Conservation (phyloP, 37 sponge, comb jelly and placozoan genomes). For the Geodia barretti region DNA sequence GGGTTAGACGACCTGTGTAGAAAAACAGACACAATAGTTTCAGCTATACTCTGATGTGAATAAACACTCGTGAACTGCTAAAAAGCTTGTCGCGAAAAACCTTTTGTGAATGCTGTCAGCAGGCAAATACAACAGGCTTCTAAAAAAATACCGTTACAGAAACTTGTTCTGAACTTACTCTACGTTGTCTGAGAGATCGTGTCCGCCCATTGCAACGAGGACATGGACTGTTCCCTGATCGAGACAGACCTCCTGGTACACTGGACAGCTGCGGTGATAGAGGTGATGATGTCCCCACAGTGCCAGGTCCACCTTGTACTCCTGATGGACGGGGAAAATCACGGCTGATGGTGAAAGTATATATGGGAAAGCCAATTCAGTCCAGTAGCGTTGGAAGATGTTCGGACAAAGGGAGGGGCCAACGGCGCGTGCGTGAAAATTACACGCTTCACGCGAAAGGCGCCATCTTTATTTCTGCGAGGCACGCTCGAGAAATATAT, state of each 20-base stretch:
- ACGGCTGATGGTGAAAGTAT: no score
- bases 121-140: no score
- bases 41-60: background rate
- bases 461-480: background rate
- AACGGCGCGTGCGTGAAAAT: background rate
- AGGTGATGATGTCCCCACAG: conserved; percentile 83
- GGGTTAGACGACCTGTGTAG: conserved; percentile 25
- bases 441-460: background rate
- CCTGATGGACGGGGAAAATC: conserved; percentile 9
- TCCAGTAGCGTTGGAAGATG: background rate
- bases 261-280: conserved; percentile 76
- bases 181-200: conserved; percentile 17
- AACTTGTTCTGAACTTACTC: no score
- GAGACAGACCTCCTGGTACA: conserved; percentile 22
- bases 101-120: background rate
- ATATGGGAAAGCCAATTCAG: no score
- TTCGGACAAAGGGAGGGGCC: no score
- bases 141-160: no score
- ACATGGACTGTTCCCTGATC: conserved; percentile 36
- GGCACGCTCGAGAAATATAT: background rate
- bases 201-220: conserved; percentile 57
- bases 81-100: background rate
- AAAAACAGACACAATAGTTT: background rate
- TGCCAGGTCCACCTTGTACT: conserved; percentile 67
- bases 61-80: background rate